Base-by-base conservation (phyloP, 2,888 invertebrate genomes). In the Drosophila parthenogenetica region DNA sequence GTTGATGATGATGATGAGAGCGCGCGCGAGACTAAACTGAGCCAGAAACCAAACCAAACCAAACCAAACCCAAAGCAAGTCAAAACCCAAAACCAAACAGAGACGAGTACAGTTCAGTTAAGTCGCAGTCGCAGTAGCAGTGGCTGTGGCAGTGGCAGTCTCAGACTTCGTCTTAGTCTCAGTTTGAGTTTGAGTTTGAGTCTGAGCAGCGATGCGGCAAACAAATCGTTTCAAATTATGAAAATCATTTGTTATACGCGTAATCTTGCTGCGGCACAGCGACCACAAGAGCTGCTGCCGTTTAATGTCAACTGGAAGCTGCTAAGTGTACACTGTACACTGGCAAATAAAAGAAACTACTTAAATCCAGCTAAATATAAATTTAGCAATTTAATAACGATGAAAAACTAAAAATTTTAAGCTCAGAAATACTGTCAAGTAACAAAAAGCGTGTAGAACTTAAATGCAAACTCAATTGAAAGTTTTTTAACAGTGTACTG, bases 221-320 rank as follows among this genome's bases (percentile, higher is more conserved):
- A 90, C 90, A 90, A 90, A 90, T 90, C 89, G 90, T 79, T 89
- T 86, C 90, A 81, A 90, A 90, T 90, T 90, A 90, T 90, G 81
- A 90, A 84, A 90, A 89, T 90, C 90, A 90, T 90, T 90, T 90
- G 90, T 90, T 83, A 90, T 79, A 79, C 69, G 72, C 77, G 71
- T 86, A 86, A 86, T 86, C 88, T 86, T 65, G 66, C 64, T 64
- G 69, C 51, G 69, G 67, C 70, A 67, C 58, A 17, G 53, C 46
- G 55, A 68, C 62, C 68, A 43, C 67, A 77, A 75, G 69, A 79
- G 81, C 53, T 42, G 42, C 69, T 66, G 72, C 63, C 70, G 71
- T 50, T 61, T 69, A 65, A 66, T 66, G 58, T 67, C 53, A 45
- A 62, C 58, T 55, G 72, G 40, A 57, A 53, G 48, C 50, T 63